Evolutionary conservation across 2,797 vertebrate species (phyloP), one percentile per base, ranked within the genome.

Genomic region (Vireo griseus): DNA sequence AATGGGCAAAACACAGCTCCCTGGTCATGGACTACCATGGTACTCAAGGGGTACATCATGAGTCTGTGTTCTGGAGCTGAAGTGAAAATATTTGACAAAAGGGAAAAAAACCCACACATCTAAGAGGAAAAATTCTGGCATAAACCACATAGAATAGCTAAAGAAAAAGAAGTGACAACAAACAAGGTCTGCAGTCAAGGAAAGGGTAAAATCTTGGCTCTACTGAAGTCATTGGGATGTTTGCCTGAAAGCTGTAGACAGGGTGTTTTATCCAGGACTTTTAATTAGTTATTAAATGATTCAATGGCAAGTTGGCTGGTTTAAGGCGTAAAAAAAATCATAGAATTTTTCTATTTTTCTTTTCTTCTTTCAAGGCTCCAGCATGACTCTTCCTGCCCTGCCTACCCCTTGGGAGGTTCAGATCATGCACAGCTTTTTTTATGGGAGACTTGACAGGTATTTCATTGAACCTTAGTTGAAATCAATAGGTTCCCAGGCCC

Each of bases 241-340:
- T 69, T 90, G 69, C 94, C 95, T 94, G 86, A 84, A 86, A 90
- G 73, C 82, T 94, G 91, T 94, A 94, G 87, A 92, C 76, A 90
- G 66, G 3, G 11, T 90, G 66, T 88, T 96, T 95, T 90, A 94
- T 75, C 79, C 82, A 90, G 79, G 73, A 90, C 92, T 97, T 95
- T 91, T 95, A 96, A 97, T 96, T 92, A 91, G 62, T 7, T 76
- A 94, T 90, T 94, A 92, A 96, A 90, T 78, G 82, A 96, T 92
- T 92, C 85, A 94, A 94, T 86, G 69, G 89, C 85, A 96, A 94
- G 62, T 78, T 92, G 51, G 82, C 62, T 86, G 87, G 45, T 95
- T 94, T 51, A 73, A 84, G 91, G 33, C 15, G 10, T 25, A 47
- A 69, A 76, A 28, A 81, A 86, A 31, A 66, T 50, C 42, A 71